phyloP scores from a whole-genome alignment of 2,888 invertebrate genomes.

The Papilio protenor region DNA sequence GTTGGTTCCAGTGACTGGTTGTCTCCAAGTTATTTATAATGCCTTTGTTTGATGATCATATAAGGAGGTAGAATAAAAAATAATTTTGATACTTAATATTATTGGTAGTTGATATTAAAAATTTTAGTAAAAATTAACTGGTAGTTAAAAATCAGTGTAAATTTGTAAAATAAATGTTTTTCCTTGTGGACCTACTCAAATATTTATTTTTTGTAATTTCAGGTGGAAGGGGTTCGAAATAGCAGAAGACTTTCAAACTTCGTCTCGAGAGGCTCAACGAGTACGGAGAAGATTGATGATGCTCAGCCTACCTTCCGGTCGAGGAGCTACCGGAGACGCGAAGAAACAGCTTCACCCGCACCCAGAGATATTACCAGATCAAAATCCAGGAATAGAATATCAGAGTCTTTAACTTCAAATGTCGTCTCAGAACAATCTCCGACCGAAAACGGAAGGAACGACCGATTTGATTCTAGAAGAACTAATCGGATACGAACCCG shows the following conservation, averaged over 20 bases:
- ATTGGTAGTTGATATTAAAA: background rate
- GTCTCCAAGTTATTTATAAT: slow-evolving; percentile 52
- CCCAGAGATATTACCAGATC: slow-evolving; percentile 58
- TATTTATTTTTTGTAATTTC: slow-evolving; percentile 52
- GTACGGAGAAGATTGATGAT: slow-evolving; percentile 58
- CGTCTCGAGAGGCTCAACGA: slow-evolving; percentile 56
- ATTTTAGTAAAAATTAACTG: too few species aligned
- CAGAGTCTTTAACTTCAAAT: slow-evolving; percentile 51
- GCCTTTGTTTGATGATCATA: slow-evolving; percentile 58
- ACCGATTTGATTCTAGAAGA: slow-evolving; percentile 74
- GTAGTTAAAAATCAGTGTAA: too few species aligned
- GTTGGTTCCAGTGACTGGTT: slow-evolving; percentile 58
- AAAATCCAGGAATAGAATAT: slow-evolving; percentile 63
- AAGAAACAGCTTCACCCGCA: slow-evolving; percentile 55
- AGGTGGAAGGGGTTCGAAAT: slow-evolving; percentile 69
- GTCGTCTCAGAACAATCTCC: slow-evolving; percentile 55
- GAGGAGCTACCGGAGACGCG: slow-evolving; percentile 65
- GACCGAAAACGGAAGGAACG: slow-evolving; percentile 61
- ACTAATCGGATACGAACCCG: slow-evolving; percentile 69
- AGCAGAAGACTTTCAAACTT: slow-evolving; percentile 65
- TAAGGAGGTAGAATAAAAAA: background rate
- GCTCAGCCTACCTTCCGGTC: slow-evolving; percentile 64
- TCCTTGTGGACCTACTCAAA: background rate
- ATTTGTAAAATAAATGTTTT: background rate
- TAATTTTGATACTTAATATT: background rate